phyloP scores from a whole-genome alignment of 2,888 invertebrate species.

The Sinhomidia bicolor region DNA sequence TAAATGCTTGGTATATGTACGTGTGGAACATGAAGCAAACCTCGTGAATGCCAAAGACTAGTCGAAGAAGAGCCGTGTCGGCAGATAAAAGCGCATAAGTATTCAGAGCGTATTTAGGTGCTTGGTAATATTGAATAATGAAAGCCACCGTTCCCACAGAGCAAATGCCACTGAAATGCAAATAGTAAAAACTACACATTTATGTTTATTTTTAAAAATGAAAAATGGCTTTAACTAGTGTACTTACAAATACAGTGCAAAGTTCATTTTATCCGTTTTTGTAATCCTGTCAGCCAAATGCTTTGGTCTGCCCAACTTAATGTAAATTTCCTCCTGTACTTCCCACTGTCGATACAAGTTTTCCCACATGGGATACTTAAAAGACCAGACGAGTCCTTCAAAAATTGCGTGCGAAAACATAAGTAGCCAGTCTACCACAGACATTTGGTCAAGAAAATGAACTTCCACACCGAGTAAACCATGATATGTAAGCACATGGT shows the following conservation, averaged over 20 bases:
- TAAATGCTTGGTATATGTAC: constrained; percentile 27
- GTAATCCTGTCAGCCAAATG: neutral
- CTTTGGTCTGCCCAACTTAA: neutral
- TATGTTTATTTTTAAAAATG: neutral
- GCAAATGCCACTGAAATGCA: constrained; percentile 2
- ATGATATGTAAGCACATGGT: constrained; percentile 46
- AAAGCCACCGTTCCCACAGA: neutral
- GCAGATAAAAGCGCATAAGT: neutral
- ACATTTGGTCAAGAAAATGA: constrained; percentile 59
- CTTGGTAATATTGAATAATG: neutral
- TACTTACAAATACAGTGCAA: neutral
- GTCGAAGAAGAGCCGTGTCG: neutral
- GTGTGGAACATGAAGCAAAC: neutral
- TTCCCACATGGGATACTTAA: constrained; percentile 11
- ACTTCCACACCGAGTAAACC: constrained; percentile 22
- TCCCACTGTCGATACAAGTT: constrained; percentile 33
- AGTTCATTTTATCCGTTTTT: constrained; percentile 13
- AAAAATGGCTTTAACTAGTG: neutral
- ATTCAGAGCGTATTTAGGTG: constrained; percentile 38
- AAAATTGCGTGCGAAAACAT: constrained; percentile 22
- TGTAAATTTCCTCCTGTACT: constrained; percentile 35
- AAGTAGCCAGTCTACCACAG: constrained; percentile 56
- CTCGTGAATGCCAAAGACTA: constrained; percentile 22
- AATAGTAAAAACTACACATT: neutral
- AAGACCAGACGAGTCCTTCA: neutral